Conservation (phyloP, 2,113 vertebrate species). For the Poeciliopsis prolifica region DNA sequence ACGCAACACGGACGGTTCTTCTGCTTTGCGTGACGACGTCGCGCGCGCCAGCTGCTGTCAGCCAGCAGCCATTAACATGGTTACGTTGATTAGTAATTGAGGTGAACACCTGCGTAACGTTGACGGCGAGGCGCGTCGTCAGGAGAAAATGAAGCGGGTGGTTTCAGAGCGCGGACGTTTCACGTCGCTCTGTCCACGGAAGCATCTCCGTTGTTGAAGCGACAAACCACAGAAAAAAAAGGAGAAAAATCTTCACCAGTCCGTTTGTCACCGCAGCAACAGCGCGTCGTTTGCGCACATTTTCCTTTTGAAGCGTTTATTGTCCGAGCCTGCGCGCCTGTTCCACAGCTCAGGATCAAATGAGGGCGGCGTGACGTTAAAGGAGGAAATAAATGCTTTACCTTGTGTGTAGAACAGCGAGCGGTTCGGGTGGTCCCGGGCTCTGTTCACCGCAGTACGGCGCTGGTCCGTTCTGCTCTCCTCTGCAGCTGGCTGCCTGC, state of each 20-base stretch:
- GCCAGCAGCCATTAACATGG: constrained; percentile 29
- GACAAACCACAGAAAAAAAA: constrained; percentile 1
- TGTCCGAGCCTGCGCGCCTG: background rate
- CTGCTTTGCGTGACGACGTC: constrained; percentile 12
- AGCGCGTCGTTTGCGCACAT: background rate
- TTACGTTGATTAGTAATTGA: constrained; percentile 5
- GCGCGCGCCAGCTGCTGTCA: background rate
- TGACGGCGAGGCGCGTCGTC: background rate
- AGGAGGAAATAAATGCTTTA: constrained; percentile 12
- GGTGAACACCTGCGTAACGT: constrained; percentile 24
- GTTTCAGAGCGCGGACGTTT: background rate
- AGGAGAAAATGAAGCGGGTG: background rate
- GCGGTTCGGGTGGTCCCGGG: constrained; percentile 8
- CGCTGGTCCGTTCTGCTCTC: constrained; percentile 21
- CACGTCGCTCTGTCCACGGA: background rate
- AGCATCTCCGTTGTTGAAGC: background rate
- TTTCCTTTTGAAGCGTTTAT: background rate
- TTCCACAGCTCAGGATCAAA: background rate
- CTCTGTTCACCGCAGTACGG: constrained; percentile 40
- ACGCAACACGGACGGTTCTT: background rate
- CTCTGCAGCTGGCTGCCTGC: constrained; percentile 63
- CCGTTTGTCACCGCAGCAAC: constrained; percentile 53
- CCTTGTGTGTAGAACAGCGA: constrained; percentile 26
- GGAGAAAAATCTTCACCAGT: constrained; percentile 31
- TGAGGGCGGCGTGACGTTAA: no score